These are phyloP conservation scores for Osmerus eperlanus DNA, from an alignment of 2,113 vertebrate species.

Conservation along the genomic window DNA sequence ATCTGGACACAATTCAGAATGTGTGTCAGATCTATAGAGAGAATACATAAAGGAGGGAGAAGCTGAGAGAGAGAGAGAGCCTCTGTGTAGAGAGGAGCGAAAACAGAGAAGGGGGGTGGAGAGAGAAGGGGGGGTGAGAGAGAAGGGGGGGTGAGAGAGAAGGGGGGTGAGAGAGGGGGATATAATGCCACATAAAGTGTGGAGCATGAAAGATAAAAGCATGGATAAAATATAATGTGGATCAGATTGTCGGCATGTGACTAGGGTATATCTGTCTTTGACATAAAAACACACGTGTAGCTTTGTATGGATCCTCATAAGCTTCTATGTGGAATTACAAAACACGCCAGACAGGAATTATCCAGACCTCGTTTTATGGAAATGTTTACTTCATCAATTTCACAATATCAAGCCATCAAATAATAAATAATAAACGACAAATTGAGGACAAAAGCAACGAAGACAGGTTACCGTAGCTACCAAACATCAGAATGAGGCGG, in stretches of 20 bases:
- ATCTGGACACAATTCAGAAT: neutral
- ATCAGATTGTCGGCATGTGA: neutral
- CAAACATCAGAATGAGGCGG: conserved; percentile 8
- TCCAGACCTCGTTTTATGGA: conserved; percentile 53
- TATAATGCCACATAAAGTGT: neutral
- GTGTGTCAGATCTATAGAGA: neutral
- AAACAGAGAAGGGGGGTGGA: neutral
- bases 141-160: neutral
- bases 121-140: neutral
- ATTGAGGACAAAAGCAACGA: conserved; percentile 40
- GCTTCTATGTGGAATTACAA: neutral
- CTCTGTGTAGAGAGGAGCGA: no score
- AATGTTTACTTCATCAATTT: conserved; percentile 85
- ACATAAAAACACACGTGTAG: neutral
- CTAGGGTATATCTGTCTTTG: neutral
- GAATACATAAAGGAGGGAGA: neutral
- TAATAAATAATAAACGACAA: conserved; percentile 76
- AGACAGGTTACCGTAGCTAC: conserved; percentile 20
- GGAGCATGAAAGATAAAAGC: neutral
- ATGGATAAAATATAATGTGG: neutral
- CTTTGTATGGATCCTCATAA: neutral
- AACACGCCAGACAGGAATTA: conserved; percentile 2
- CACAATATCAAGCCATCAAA: conserved; percentile 83
- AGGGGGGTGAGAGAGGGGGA: neutral
- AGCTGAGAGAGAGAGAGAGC: no score